phyloP scores from a whole-genome alignment of 2,113 vertebrate species.

The Cynopterus brachyotis region DNA sequence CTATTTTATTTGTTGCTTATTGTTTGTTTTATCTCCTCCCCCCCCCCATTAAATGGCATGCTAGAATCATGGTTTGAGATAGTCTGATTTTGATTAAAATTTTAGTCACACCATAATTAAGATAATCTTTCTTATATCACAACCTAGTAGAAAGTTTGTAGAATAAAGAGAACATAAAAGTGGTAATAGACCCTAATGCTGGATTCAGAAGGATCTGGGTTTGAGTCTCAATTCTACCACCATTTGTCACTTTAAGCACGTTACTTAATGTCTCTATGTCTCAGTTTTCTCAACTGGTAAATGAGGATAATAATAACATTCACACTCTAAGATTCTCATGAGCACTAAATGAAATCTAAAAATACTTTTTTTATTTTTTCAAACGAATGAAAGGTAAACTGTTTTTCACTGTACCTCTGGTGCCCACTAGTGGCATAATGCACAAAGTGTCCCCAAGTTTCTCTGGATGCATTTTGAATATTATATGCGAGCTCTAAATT shows the following conservation, averaged over 20 bases:
- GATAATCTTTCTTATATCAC: background rate
- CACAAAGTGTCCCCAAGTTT: background rate
- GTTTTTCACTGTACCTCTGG: background rate
- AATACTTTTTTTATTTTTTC: conserved; percentile 32
- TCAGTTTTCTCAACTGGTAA: background rate
- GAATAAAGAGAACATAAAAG: background rate
- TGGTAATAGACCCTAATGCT: background rate
- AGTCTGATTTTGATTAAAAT: conserved; percentile 23
- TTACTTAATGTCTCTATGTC: background rate
- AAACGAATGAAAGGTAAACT: background rate
- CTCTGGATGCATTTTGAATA: background rate
- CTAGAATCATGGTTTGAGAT: background rate
- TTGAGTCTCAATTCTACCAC: background rate
- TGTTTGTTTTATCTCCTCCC: background rate
- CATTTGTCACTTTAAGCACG: background rate
- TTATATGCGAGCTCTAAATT: background rate
- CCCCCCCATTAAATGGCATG: background rate
- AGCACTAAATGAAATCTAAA: conserved; percentile 1
- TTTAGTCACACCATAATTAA: background rate
- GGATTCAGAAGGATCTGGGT: background rate
- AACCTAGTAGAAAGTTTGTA: background rate
- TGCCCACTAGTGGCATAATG: conserved; percentile 54
- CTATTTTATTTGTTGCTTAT: background rate
- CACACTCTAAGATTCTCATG: background rate
- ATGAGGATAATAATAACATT: background rate